Conservation (phyloP, 2,888 invertebrate species). For the Callimorpha dominula region DNA sequence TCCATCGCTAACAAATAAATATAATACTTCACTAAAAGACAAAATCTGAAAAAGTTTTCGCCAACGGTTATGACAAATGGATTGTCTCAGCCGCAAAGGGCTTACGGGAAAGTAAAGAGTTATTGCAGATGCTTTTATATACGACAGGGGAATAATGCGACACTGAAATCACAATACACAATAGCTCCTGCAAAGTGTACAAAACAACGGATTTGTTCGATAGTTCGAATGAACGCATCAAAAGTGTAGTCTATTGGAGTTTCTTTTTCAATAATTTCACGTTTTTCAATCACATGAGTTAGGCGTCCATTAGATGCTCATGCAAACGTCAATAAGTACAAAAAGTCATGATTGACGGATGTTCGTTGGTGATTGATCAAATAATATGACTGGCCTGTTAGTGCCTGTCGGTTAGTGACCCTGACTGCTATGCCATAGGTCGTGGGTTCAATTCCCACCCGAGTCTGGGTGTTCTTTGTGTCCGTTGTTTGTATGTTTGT, state of each 20-base stretch:
- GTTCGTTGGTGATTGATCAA: too few species aligned
- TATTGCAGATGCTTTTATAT: conserved; percentile 62
- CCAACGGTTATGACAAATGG: conserved; percentile 66
- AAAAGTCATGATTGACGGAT: too few species aligned
- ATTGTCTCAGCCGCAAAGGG: conserved; percentile 52
- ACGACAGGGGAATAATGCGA: conserved; percentile 67
- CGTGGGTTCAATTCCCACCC: too few species aligned
- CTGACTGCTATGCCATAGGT: too few species aligned
- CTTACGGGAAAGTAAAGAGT: conserved; percentile 66
- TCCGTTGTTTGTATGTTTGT: too few species aligned
- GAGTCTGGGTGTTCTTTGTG: too few species aligned
- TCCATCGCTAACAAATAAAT: not conserved
- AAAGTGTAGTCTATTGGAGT: not conserved
- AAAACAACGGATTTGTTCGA: not conserved
- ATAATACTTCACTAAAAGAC: conserved; percentile 7
- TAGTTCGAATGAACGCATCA: not conserved
- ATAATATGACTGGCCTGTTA: too few species aligned
- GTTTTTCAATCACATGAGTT: too few species aligned
- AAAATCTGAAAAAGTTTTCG: conserved; percentile 23
- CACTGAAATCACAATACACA: conserved; percentile 58
- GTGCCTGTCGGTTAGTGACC: too few species aligned
- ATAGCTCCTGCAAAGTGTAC: conserved; percentile 29
- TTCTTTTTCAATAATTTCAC: not conserved
- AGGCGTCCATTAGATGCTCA: too few species aligned
- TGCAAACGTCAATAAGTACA: too few species aligned